Evolutionary conservation across 2,113 vertebrate species (phyloP).

Genomic region (Numenius arquata): DNA sequence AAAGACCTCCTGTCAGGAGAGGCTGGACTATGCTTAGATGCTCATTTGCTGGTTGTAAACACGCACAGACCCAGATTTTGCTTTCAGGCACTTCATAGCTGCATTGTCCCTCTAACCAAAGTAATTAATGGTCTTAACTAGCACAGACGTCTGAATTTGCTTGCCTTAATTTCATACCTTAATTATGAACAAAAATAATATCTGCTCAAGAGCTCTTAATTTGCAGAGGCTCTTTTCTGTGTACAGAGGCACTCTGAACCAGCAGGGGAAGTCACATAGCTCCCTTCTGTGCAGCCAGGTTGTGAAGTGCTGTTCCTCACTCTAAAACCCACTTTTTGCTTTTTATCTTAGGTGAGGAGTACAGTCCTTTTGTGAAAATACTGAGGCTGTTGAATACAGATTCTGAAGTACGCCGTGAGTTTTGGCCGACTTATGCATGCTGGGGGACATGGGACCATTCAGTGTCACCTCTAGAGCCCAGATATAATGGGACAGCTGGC

Average conservation of each 20-base stretch:
- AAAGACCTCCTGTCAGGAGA: neutral
- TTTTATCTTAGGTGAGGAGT: neutral
- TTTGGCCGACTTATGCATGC: neutral
- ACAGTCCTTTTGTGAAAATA: neutral
- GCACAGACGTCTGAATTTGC: neutral
- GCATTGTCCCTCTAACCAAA: neutral
- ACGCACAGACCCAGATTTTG: neutral
- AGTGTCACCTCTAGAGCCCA: neutral
- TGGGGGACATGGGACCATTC: neutral
- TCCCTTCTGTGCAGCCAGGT: neutral
- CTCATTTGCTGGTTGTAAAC: neutral
- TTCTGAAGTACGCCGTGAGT: neutral
- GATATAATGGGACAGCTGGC: neutral
- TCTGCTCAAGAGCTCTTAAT: neutral
- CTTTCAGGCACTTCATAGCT: neutral
- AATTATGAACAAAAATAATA: neutral
- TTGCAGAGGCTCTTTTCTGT: neutral
- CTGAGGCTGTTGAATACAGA: neutral
- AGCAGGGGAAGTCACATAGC: fast-evolving
- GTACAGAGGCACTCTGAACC: neutral
- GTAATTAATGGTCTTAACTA: neutral
- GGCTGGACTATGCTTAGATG: neutral
- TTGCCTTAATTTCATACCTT: neutral
- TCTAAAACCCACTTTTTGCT: neutral
- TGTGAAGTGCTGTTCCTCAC: neutral